phyloP scores from a whole-genome alignment of 2,797 vertebrate genomes.

The Enteromius viviparus region DNA sequence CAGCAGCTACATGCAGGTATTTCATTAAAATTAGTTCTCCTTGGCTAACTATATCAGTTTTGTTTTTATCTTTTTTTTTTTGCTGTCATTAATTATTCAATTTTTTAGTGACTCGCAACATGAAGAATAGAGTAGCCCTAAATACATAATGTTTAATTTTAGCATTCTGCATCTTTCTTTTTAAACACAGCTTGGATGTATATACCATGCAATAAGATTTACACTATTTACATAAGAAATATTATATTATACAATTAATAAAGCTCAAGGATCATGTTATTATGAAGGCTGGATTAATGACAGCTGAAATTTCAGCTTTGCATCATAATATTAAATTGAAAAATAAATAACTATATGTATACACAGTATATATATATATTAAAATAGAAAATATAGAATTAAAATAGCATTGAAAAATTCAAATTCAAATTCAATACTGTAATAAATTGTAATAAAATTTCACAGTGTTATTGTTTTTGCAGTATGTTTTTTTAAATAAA shows the following conservation, averaged over 20 bases:
- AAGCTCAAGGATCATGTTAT: background rate
- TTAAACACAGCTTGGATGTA: background rate
- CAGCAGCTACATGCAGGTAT: background rate
- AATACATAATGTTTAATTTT: background rate
- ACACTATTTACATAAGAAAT: background rate
- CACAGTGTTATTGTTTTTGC: background rate
- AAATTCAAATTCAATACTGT: too few relatives aligned
- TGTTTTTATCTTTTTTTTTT: constrained; percentile 9
- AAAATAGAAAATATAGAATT: too few relatives aligned
- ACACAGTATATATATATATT: too few relatives aligned
- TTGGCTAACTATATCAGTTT: background rate
- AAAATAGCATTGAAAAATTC: too few relatives aligned
- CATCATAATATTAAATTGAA: background rate
- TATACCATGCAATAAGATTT: background rate
- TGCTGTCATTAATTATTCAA: background rate
- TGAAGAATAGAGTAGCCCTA: background rate
- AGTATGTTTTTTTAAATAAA: background rate
- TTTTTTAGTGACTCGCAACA: background rate
- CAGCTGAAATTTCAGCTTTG: background rate
- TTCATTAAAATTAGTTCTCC: background rate
- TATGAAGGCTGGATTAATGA: background rate
- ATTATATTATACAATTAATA: background rate
- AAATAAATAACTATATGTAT: too few relatives aligned
- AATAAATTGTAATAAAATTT: background rate
- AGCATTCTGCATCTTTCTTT: background rate